Conservation (phyloP, 2,888 invertebrate species). For the Strigamia transsilvanica region DNA sequence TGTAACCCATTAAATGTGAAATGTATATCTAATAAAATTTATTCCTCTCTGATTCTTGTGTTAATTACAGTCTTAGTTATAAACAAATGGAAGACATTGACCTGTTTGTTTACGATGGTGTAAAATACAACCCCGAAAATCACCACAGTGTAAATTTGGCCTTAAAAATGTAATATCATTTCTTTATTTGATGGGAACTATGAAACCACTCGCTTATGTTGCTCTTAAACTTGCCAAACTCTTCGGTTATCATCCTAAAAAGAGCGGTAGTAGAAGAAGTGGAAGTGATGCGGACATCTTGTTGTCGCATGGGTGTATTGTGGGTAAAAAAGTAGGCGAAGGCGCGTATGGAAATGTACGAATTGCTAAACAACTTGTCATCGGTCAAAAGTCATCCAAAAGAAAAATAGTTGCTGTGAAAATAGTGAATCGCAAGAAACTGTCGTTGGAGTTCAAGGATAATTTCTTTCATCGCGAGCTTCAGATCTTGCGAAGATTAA, state of each 20-base stretch:
- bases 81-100: conserved; percentile 16
- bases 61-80: background rate
- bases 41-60: conserved; percentile 28
- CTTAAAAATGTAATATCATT: background rate
- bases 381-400: background rate
- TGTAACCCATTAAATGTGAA: conserved; percentile 1
- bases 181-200: background rate
- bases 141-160: conserved; percentile 15
- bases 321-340: conserved; percentile 46
- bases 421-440: conserved; percentile 42
- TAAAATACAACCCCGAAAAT: conserved; percentile 37
- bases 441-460: conserved; percentile 40
- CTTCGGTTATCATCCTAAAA: background rate
- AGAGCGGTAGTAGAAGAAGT: background rate
- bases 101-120: background rate
- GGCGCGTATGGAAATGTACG: conserved; percentile 44
- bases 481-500: conserved; percentile 32
- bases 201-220: conserved; percentile 9
- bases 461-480: conserved; percentile 52
- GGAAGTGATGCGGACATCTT: background rate
- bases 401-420: conserved; percentile 23
- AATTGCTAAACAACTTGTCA: conserved; percentile 1
- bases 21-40: background rate
- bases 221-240: background rate
- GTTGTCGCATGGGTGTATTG: background rate